phyloP scores from a whole-genome alignment of 2,888 invertebrate species.

The Troides aeacus region DNA sequence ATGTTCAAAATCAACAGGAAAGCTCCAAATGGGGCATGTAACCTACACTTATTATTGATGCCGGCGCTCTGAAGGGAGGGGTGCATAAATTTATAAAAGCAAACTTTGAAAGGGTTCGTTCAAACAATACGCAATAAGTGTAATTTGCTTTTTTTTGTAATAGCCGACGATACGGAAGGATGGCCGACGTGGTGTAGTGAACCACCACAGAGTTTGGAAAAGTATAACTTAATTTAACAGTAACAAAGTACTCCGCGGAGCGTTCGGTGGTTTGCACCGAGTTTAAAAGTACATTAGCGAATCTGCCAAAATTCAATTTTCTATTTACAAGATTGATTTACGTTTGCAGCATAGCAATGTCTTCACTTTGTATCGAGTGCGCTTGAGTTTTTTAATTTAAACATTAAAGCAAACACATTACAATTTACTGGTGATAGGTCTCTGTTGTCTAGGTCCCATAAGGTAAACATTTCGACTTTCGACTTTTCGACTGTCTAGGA shows the following conservation, averaged over 20 bases:
- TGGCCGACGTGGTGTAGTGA: constrained; percentile 35
- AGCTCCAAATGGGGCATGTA: constrained; percentile 79
- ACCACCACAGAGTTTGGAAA: constrained; percentile 47
- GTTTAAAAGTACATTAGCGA: constrained; percentile 58
- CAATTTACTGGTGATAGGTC: too few relatives aligned
- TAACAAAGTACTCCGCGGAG: constrained; percentile 55
- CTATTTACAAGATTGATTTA: constrained; percentile 33
- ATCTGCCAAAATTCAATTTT: constrained; percentile 33
- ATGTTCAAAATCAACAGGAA: constrained; percentile 79
- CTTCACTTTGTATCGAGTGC: constrained; percentile 1
- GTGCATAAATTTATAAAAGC: constrained; percentile 72
- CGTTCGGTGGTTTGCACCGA: constrained; percentile 49
- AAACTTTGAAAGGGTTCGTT: constrained; percentile 67
- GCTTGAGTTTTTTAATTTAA: not conserved
- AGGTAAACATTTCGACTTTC: too few relatives aligned
- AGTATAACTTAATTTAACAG: constrained; percentile 61
- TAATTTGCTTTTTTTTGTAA: constrained; percentile 52
- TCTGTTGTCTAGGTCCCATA: too few relatives aligned
- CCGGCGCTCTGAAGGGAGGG: constrained; percentile 58
- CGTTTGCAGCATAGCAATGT: constrained; percentile 29
- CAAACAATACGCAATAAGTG: constrained; percentile 55
- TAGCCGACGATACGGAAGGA: constrained; percentile 45
- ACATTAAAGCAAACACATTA: too few relatives aligned
- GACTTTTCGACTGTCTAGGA: too few relatives aligned
- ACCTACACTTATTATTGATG: constrained; percentile 78